Evolutionary conservation across 2,113 vertebrate genomes (phyloP).

Genomic region (Salvelinus fontinalis): DNA sequence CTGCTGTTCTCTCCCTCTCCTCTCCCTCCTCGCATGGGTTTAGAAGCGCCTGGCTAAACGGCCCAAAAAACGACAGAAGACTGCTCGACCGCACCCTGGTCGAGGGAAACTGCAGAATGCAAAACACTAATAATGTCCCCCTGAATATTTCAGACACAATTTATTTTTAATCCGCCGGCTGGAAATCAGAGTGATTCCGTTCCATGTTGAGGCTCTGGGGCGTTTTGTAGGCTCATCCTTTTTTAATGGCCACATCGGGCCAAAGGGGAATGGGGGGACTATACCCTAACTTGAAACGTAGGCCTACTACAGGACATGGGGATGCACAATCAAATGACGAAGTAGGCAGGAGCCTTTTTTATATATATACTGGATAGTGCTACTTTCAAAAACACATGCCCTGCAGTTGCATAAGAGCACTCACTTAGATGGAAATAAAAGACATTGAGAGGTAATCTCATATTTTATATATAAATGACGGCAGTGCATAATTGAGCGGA

Average conservation of each 20-base stretch:
- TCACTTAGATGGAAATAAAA: not conserved
- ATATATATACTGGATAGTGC: not conserved
- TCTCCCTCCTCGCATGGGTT: not conserved
- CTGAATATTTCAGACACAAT: conserved; percentile 78
- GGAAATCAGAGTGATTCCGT: conserved; percentile 70
- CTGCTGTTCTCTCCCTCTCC: not conserved
- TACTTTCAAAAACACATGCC: not conserved
- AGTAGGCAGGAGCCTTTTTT: too few species aligned
- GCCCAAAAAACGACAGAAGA: conserved; percentile 28
- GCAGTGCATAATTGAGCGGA: not conserved
- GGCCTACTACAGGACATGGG: not conserved
- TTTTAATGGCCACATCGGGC: conserved; percentile 68
- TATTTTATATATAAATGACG: too few species aligned
- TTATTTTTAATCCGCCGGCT: conserved; percentile 73
- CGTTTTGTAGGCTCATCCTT: conserved; percentile 63
- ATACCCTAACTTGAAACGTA: not conserved
- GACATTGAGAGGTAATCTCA: not conserved
- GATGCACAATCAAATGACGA: too few species aligned
- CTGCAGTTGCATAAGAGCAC: not conserved
- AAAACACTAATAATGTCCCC: conserved; percentile 58
- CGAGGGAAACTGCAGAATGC: conserved; percentile 3
- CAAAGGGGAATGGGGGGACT: conserved; percentile 25
- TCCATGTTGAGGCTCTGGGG: conserved; percentile 68
- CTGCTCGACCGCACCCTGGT: conserved; percentile 47
- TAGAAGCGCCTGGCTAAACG: conserved; percentile 39